A percentile compares a stretch with the other conserved stretches of the same genome.
phyloP scores from a whole-genome alignment of 2,888 invertebrate genomes.

The Tachina grossa region DNA sequence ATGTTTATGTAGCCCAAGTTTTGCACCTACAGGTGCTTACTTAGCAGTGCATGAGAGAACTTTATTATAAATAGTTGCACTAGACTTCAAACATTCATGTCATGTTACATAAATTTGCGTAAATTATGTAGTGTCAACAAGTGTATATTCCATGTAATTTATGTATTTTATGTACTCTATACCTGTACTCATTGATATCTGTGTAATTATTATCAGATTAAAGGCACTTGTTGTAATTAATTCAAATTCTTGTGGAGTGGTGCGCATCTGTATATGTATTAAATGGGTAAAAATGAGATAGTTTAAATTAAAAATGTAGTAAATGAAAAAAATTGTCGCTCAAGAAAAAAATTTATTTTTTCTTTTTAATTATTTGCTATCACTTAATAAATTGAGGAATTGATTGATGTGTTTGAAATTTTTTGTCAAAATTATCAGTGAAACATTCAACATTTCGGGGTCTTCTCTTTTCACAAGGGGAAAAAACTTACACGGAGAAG shows the following conservation, averaged over 20 bases:
- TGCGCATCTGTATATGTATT: not conserved
- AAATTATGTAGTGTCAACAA: conserved; percentile 60
- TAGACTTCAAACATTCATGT: not conserved
- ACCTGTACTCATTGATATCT: conserved; percentile 24
- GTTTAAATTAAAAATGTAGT: not conserved
- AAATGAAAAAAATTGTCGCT: not conserved
- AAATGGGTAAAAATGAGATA: not conserved
- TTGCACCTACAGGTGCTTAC: not conserved
- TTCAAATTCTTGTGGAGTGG: conserved; percentile 32
- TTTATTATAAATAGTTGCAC: conserved; percentile 14
- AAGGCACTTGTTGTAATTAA: conserved; percentile 31
- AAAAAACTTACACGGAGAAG: no score
- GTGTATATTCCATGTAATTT: conserved; percentile 43
- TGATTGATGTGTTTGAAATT: no score
- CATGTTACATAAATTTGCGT: conserved; percentile 13
- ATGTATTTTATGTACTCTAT: conserved; percentile 34
- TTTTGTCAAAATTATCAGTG: no score
- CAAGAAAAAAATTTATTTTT: no score
- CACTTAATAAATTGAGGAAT: no score
- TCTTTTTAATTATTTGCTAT: no score
- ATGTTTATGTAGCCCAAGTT: not conserved
- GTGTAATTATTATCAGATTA: conserved; percentile 55
- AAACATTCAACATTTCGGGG: no score
- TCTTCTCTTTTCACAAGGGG: no score
- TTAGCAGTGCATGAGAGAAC: not conserved